Base-by-base conservation (phyloP, 2,113 vertebrate species). In the Cyphomyrus discorhynchus region DNA sequence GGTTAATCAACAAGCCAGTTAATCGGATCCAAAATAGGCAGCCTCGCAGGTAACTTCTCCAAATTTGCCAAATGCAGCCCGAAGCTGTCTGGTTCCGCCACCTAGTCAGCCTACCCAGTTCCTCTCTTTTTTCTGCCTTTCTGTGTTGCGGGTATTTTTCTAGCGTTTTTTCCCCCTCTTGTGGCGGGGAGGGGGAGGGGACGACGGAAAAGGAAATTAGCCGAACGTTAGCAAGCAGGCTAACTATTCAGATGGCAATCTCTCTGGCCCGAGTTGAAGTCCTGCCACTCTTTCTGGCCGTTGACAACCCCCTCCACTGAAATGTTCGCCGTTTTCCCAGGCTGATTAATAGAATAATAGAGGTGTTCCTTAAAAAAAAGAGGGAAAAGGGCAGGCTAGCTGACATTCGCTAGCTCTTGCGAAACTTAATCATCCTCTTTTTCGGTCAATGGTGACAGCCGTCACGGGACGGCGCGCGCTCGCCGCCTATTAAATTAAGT, bases 151-250 rank as follows among this genome's bases (percentile, higher is more conserved):
- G 62, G 56, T 52, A 70, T 90, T 74, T 85, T 39, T 88, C 50
- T 88, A 35, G 53, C 66, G 49, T 83, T 84, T 90, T 46, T 80
- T 56, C 85, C 85, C 9, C 66, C 35, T 53, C 70, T 90, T 91
- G 86, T 62, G 90, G 91, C 88, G 88, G 87, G 39, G 83, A 70
- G 87, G 86, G 89, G 88, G 88, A 90, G 90, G 91, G 91, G 92
- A 92, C 91, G 93, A 90, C 91, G 77, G 87, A 92, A 92, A 92
- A 92, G 49, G 92, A 92, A 92, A 91, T 91, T 90, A 92, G 92
- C 91, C 17, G 66, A 88, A 89, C 83, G 87, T 35, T 90, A 89
- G 90, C 91, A 92, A 94, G 92, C 93, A 90, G 86, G 86, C 15
- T 86, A 89, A 93, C 93, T 94, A 93, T 91, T 92, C 58, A 88